These are phyloP conservation scores for Phorcus lineatus DNA, from an alignment of 2,888 invertebrate species.

Conservation along the genomic window DNA sequence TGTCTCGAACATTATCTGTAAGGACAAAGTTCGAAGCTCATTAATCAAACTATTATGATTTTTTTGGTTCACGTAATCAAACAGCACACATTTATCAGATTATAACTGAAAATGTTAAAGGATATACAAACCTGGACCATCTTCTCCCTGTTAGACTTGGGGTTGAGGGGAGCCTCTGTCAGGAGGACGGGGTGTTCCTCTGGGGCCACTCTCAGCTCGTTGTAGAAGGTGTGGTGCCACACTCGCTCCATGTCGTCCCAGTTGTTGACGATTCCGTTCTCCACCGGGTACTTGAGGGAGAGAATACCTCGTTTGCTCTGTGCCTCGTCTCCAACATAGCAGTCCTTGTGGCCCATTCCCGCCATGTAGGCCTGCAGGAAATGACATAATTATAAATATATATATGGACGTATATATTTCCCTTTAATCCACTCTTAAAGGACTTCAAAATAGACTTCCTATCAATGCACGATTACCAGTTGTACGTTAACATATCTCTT, in stretches of 20 bases:
- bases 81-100: too few relatives aligned
- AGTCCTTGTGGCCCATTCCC: constrained; percentile 89
- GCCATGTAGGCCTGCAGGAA: constrained; percentile 83
- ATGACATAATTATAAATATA: neutral
- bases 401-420: too few relatives aligned
- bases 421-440: too few relatives aligned
- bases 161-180: constrained; percentile 91
- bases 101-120: too few relatives aligned
- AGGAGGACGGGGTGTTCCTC: constrained; percentile 90
- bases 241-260: constrained; percentile 74
- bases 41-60: too few relatives aligned
- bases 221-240: constrained; percentile 73
- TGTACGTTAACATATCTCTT: too few relatives aligned
- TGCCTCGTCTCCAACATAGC: constrained; percentile 69
- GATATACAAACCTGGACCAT: constrained; percentile 80
- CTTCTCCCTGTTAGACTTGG: constrained; percentile 92
- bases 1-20: constrained; percentile 51
- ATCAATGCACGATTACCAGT: too few relatives aligned
- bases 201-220: constrained; percentile 76
- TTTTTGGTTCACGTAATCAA: too few relatives aligned
- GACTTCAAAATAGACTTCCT: too few relatives aligned
- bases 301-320: constrained; percentile 73
- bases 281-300: constrained; percentile 67
- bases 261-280: constrained; percentile 70
- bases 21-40: neutral